Evolutionary conservation across 2,113 vertebrate genomes (phyloP).

Genomic region (Mus pahari): DNA sequence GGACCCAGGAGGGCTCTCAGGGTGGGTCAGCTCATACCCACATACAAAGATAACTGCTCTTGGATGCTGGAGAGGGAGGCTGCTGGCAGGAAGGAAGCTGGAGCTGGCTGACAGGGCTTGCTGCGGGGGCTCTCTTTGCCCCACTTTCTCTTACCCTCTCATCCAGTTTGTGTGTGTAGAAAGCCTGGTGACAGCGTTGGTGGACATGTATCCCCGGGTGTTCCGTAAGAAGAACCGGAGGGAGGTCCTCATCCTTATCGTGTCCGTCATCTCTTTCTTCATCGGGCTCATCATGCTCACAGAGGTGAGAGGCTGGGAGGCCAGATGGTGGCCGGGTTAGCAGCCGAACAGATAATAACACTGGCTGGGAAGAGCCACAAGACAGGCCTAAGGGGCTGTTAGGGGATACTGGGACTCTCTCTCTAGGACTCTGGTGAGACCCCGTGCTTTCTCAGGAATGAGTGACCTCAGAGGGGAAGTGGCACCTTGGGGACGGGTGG

Average conservation of each 20-base stretch:
- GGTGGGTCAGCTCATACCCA: background rate
- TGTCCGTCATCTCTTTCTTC: conserved; percentile 90
- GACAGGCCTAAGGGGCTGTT: background rate
- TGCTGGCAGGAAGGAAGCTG: background rate
- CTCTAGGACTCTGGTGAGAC: background rate
- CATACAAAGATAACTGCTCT: rapidly evolving
- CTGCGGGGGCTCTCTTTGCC: background rate
- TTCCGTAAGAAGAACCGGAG: conserved; percentile 94
- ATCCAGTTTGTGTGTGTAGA: conserved; percentile 95
- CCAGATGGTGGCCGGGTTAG: background rate
- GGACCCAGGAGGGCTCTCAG: background rate
- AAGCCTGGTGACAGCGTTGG: conserved; percentile 93
- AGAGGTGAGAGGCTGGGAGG: conserved; percentile 88
- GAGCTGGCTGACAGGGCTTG: background rate
- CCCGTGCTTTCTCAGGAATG: background rate
- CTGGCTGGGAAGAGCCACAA: background rate
- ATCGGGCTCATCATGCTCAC: conserved; percentile 96
- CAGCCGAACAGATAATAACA: background rate
- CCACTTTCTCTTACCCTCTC: conserved; percentile 59
- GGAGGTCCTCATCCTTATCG: conserved; percentile 91
- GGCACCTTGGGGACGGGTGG: background rate
- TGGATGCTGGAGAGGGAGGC: background rate
- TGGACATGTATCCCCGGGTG: conserved; percentile 94
- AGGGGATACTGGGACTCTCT: background rate
- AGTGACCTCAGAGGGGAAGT: background rate